A percentile compares a stretch with the other conserved stretches of the same genome.
phyloP scores from a whole-genome alignment of 2,113 vertebrate species.

The Todiramphus saurophagus region DNA sequence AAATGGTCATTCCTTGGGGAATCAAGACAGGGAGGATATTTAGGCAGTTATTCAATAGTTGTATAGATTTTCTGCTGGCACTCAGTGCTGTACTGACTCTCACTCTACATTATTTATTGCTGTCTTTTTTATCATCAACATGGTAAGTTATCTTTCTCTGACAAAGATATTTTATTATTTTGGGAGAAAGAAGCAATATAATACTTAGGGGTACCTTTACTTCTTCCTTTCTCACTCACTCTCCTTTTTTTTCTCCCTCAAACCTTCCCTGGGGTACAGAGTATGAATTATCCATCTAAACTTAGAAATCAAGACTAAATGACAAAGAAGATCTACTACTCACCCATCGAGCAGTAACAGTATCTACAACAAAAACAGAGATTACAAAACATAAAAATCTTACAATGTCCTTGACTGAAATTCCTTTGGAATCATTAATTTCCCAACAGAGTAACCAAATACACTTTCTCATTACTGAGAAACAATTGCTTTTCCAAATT shows the following conservation, averaged over 20 bases:
- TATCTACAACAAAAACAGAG: conserved; percentile 42
- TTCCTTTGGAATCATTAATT: not conserved
- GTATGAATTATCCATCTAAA: conserved; percentile 31
- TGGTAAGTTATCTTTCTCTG: not conserved
- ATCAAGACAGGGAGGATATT: not conserved
- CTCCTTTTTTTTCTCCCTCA: not conserved
- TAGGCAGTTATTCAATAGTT: conserved; percentile 33
- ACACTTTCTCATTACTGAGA: not conserved
- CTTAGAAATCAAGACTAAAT: conserved; percentile 13
- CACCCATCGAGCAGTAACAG: conserved; percentile 26
- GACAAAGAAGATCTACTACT: conserved; percentile 28
- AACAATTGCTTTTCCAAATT: not conserved
- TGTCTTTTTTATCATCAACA: conserved; percentile 2
- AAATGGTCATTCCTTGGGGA: not conserved
- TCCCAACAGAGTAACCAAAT: not conserved
- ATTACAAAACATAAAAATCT: not conserved
- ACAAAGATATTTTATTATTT: conserved; percentile 1
- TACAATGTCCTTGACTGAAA: not conserved
- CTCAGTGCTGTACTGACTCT: not conserved
- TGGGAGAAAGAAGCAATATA: not conserved
- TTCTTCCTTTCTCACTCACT: not conserved
- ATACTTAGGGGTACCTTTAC: not conserved
- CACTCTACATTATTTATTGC: conserved; percentile 7
- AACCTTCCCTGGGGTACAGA: not conserved
- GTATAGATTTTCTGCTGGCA: conserved; percentile 39